Evolutionary conservation across 2,113 vertebrate genomes (phyloP).

Genomic region (Mus pahari): DNA sequence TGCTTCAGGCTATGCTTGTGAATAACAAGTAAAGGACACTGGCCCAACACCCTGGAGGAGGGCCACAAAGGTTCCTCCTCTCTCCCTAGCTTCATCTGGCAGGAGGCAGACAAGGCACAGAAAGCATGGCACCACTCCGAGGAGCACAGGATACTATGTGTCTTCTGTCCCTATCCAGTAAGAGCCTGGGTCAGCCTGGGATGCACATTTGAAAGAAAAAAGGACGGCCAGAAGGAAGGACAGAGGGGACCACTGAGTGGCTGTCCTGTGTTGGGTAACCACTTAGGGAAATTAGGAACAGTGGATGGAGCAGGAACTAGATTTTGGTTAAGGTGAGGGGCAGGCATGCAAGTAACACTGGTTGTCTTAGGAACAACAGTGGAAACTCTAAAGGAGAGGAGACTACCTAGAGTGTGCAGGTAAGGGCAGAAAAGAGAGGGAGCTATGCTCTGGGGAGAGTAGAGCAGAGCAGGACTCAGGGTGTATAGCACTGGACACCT

Average conservation of each 20-base stretch:
- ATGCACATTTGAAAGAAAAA: not conserved
- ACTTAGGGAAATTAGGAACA: not conserved
- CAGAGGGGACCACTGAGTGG: not conserved
- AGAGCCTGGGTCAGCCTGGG: not conserved
- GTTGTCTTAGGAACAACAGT: no score
- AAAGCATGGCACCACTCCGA: fast-evolving
- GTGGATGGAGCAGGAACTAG: not conserved
- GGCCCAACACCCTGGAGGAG: fast-evolving
- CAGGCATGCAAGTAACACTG: not conserved
- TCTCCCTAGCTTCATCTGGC: no score
- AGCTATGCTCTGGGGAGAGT: not conserved
- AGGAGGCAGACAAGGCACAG: not conserved
- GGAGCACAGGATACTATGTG: fast-evolving
- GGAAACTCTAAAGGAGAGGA: not conserved
- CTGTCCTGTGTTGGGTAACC: not conserved
- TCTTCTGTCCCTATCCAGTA: no score
- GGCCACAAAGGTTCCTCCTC: fast-evolving
- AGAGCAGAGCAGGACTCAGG: not conserved
- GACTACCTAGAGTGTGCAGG: fast-evolving
- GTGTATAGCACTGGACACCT: not conserved
- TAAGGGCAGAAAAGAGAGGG: not conserved
- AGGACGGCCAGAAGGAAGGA: no score
- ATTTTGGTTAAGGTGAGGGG: not conserved
- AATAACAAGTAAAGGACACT: not conserved
- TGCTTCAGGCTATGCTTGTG: not conserved